Conservation (phyloP, 2,888 invertebrate species). For the Periphyllus acericola region DNA sequence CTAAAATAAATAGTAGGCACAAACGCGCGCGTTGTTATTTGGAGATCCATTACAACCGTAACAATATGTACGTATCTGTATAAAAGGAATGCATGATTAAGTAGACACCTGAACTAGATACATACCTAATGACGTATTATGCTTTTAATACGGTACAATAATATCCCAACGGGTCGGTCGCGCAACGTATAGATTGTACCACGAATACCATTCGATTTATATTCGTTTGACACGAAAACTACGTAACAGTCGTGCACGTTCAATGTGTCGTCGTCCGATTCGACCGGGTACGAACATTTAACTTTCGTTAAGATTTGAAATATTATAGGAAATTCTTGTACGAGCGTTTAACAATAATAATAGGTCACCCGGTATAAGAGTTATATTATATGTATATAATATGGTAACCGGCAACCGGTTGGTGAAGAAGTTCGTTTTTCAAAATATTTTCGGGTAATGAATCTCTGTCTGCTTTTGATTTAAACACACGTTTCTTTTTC, state of each 20-base stretch:
- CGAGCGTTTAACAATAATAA: not conserved
- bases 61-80: not conserved
- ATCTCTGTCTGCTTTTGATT: slow-evolving; percentile 40
- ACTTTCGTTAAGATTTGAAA: not conserved
- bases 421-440: slow-evolving; percentile 39
- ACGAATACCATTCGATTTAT: not conserved
- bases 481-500: slow-evolving; percentile 28
- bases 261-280: not conserved
- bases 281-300: not conserved
- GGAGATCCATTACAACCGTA: not conserved
- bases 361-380: slow-evolving; percentile 33
- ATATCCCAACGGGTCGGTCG: not conserved
- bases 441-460: slow-evolving; percentile 39
- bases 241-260: not conserved
- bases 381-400: not conserved
- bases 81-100: not conserved
- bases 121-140: slow-evolving; percentile 30
- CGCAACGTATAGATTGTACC: not conserved
- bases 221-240: not conserved
- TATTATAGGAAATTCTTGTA: not conserved
- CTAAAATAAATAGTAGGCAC: not conserved
- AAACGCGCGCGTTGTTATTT: not conserved
- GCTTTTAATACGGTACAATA: not conserved
- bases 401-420: slow-evolving; percentile 36
- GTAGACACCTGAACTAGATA: slow-evolving; percentile 19